Conservation (phyloP, 2,888 invertebrate genomes). For the Rhingia campestris region DNA sequence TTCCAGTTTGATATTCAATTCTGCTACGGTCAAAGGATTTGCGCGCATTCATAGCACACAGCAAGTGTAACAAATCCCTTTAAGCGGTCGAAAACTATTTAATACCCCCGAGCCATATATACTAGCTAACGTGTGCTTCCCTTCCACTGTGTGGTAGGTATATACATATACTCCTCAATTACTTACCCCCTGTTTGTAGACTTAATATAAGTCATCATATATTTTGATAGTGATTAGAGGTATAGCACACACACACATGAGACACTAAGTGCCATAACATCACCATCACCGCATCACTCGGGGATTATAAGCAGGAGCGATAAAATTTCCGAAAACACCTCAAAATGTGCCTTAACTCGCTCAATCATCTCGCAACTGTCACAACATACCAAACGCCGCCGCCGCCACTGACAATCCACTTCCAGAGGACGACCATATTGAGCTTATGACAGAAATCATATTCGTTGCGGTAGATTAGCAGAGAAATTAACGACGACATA, state of each 20-base stretch:
- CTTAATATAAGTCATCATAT: conserved; percentile 66
- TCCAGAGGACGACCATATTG: conserved; percentile 56
- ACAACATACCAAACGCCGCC: conserved; percentile 52
- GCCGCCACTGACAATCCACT: conserved; percentile 1
- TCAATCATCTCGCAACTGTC: conserved; percentile 72
- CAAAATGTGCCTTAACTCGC: conserved; percentile 63
- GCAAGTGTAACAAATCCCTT: conserved; percentile 48
- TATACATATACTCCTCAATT: conserved; percentile 6
- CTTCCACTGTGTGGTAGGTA: neutral
- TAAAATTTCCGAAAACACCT: conserved; percentile 69
- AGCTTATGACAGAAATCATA: conserved; percentile 74
- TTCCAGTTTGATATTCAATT: conserved; percentile 9
- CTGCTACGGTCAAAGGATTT: conserved; percentile 59
- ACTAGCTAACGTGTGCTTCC: conserved; percentile 52
- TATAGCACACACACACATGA: conserved; percentile 38
- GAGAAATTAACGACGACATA: conserved; percentile 72
- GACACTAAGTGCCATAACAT: conserved; percentile 61
- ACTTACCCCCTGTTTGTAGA: conserved; percentile 66
- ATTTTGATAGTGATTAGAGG: conserved; percentile 70
- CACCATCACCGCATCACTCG: conserved; percentile 13
- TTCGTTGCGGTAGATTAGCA: conserved; percentile 74
- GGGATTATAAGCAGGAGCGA: conserved; percentile 55
- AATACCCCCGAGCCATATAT: conserved; percentile 4
- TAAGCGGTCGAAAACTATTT: conserved; percentile 28
- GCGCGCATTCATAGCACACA: conserved; percentile 10